Percentiles rank a stretch among this genome's conserved stretches.
These are phyloP conservation scores for Hippocampus zosterae DNA, from an alignment of 2,113 vertebrate species.

Conservation along the genomic window DNA sequence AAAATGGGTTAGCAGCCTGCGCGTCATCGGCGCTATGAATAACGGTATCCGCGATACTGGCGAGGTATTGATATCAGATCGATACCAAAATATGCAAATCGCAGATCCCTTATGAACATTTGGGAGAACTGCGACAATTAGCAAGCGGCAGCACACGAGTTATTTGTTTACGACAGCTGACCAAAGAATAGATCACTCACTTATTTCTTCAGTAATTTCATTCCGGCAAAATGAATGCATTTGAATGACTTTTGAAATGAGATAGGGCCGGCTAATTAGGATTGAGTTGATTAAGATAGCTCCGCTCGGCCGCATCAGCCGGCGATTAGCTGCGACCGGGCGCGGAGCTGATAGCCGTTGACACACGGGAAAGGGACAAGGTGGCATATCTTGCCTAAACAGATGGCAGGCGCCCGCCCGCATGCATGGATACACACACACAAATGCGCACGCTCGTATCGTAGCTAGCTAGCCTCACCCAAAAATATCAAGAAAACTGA, in stretches of 20 bases:
- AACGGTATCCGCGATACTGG: too few species aligned
- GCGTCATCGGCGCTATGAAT: too few species aligned
- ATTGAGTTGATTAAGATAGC: conserved; percentile 32
- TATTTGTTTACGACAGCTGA: neutral
- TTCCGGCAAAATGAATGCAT: conserved; percentile 17
- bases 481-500: too few species aligned
- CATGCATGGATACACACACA: conserved; percentile 50
- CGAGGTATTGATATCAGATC: too few species aligned
- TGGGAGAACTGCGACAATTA: neutral
- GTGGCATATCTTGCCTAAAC: conserved; percentile 60
- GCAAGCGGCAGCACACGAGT: neutral
- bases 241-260: conserved; percentile 33
- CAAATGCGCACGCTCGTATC: neutral
- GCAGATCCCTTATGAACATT: neutral
- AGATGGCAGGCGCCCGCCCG: conserved; percentile 54
- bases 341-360: conserved; percentile 23
- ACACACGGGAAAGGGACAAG: conserved; percentile 35
- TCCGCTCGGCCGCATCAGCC: conserved; percentile 24
- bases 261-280: conserved; percentile 41
- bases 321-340: conserved; percentile 22
- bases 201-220: conserved; percentile 6
- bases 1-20: too few species aligned
- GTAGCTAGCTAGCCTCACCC: too few species aligned
- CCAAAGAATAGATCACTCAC: conserved; percentile 8
- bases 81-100: neutral